phyloP scores from a whole-genome alignment of 2,888 invertebrate genomes.

The Cosmia trapezina region DNA sequence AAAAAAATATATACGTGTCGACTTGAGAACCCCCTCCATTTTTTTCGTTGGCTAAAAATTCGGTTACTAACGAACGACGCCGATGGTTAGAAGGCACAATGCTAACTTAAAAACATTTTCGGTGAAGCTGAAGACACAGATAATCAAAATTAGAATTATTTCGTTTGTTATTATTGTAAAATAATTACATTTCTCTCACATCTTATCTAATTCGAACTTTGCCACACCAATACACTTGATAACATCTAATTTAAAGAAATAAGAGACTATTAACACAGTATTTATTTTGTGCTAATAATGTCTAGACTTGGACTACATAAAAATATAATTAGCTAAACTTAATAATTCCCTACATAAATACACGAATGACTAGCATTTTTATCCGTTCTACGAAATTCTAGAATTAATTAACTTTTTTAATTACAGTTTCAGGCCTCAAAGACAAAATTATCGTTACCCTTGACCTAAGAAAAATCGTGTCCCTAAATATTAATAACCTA shows the following conservation, averaged over 20 bases:
- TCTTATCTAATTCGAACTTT: background rate
- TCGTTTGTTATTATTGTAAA: background rate
- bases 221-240: constrained; percentile 5
- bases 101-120: background rate
- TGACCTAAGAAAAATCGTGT: constrained; percentile 12
- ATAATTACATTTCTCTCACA: background rate
- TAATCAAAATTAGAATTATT: no score
- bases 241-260: constrained; percentile 26
- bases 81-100: background rate
- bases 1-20: no score
- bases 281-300: background rate
- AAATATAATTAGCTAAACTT: constrained; percentile 26
- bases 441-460: constrained; percentile 7
- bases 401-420: constrained; percentile 67
- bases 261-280: background rate
- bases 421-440: constrained; percentile 49
- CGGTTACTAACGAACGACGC: no score
- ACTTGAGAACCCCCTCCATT: no score
- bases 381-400: constrained; percentile 26
- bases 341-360: constrained; percentile 30
- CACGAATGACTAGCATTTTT: constrained; percentile 37
- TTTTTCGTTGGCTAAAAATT: background rate
- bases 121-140: background rate
- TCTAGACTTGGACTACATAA: constrained; percentile 25
- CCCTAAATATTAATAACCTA: constrained; percentile 19